A percentile compares a stretch with the other conserved stretches of the same genome.
These are phyloP conservation scores for Muscidifurax raptorellus DNA, from an alignment of 1,140 invertebrate genomes.

Conservation along the genomic window DNA sequence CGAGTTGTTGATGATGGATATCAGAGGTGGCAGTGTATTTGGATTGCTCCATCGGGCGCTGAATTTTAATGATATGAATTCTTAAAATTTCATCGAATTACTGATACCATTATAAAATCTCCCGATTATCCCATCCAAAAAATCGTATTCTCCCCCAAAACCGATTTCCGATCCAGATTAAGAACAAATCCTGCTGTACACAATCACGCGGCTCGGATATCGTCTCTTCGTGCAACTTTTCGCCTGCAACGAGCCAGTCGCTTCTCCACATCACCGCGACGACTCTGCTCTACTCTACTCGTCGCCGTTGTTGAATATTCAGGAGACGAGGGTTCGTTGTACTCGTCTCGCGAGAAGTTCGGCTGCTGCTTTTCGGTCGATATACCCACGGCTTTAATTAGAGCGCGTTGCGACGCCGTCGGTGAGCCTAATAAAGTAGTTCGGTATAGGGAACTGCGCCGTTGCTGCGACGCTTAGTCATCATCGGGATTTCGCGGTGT, in stretches of 20 bases:
- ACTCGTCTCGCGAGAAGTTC: conserved; percentile 23
- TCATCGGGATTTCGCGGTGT: conserved; percentile 4
- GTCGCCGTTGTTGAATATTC: conserved; percentile 55
- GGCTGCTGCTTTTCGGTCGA: conserved; percentile 36
- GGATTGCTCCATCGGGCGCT: neutral
- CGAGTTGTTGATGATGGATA: neutral
- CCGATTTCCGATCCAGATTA: neutral
- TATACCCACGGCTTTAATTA: conserved; percentile 51
- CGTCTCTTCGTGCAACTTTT: neutral
- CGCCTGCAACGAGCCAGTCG: neutral
- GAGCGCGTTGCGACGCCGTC: conserved; percentile 35
- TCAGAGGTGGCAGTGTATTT: neutral
- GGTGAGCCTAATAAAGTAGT: conserved; percentile 40
- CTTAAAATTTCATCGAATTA: no score
- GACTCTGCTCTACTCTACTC: neutral
- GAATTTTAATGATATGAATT: neutral
- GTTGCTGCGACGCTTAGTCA: conserved; percentile 16
- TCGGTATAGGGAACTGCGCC: conserved; percentile 2
- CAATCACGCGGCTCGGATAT: neutral
- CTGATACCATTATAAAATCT: no score
- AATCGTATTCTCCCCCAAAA: neutral
- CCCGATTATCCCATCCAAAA: no score
- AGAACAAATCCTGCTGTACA: neutral
- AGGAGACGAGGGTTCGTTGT: conserved; percentile 51
- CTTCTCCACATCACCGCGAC: neutral